These are phyloP conservation scores for Diogma glabrata DNA, from an alignment of 2,888 invertebrate genomes.

Conservation along the genomic window DNA sequence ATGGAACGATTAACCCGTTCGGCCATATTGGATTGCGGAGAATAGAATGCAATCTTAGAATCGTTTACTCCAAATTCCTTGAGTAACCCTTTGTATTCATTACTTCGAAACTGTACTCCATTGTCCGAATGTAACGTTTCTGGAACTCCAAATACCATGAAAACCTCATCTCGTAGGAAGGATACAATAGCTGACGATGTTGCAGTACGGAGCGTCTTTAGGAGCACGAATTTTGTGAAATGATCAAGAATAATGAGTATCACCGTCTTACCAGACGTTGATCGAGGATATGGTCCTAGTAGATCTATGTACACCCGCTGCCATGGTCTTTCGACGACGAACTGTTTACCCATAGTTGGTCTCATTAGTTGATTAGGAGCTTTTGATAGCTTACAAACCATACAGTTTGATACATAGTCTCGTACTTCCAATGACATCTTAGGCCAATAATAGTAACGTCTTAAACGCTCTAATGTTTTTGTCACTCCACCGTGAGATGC, in stretches of 20 bases:
- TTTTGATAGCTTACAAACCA: conserved; percentile 13
- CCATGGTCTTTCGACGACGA: not conserved
- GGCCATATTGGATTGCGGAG: conserved; percentile 26
- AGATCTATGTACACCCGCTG: not conserved
- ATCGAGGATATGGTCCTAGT: not conserved
- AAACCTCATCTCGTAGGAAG: conserved; percentile 20
- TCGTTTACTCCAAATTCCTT: conserved; percentile 16
- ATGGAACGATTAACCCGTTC: conserved; percentile 25
- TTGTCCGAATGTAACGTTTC: conserved; percentile 21
- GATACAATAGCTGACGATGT: conserved; percentile 6
- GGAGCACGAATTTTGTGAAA: conserved; percentile 15
- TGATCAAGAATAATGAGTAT: conserved; percentile 13
- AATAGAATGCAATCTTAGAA: conserved; percentile 21
- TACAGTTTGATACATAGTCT: conserved; percentile 12
- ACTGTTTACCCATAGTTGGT: conserved; percentile 13
- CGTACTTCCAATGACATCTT: conserved; percentile 13
- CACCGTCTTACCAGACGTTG: conserved; percentile 7
- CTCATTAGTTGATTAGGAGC: not conserved
- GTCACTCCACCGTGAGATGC: no score
- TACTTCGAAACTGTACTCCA: conserved; percentile 20
- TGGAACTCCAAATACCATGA: conserved; percentile 14
- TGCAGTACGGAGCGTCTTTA: conserved; percentile 10
- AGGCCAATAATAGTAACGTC: no score
- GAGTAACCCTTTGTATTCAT: conserved; percentile 10
- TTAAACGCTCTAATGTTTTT: no score